Percentiles rank a stretch among this genome's conserved stretches.
These are phyloP conservation scores for Melanostoma scalare DNA, from an alignment of 2,888 invertebrate genomes.

Conservation along the genomic window DNA sequence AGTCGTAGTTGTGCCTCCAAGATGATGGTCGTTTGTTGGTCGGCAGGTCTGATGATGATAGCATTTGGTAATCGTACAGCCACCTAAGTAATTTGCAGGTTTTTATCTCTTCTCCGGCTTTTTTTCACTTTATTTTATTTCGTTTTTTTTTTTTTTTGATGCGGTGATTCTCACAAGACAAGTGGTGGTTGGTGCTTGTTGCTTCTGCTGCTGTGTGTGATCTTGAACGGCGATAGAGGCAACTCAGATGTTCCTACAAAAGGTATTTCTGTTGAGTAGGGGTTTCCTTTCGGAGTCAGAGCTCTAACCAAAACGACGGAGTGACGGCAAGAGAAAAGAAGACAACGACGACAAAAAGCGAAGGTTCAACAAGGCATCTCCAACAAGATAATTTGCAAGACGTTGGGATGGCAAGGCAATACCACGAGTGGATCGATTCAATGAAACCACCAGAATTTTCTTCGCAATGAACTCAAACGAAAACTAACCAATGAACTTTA, in stretches of 20 bases:
- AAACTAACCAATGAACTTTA: too few relatives aligned
- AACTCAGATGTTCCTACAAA: slow-evolving; percentile 20
- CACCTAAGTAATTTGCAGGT: slow-evolving; percentile 72
- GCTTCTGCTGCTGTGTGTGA: slow-evolving; percentile 67
- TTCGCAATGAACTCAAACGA: too few relatives aligned
- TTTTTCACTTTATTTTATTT: slow-evolving; percentile 9
- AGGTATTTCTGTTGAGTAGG: slow-evolving; percentile 43
- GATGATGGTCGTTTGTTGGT: slow-evolving; percentile 69
- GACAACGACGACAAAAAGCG: slow-evolving; percentile 31
- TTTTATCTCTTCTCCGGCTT: slow-evolving; percentile 43
- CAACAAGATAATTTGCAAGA: slow-evolving; percentile 71
- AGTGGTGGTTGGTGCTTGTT: slow-evolving; percentile 42
- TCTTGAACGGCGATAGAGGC: slow-evolving; percentile 59
- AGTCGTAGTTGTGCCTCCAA: slow-evolving; percentile 26
- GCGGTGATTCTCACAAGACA: slow-evolving; percentile 19
- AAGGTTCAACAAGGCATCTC: slow-evolving; percentile 69
- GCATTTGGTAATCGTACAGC: slow-evolving; percentile 72
- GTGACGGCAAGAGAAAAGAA: slow-evolving; percentile 6
- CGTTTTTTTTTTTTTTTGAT: neutral
- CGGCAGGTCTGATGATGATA: slow-evolving; percentile 72
- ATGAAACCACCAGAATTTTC: too few relatives aligned
- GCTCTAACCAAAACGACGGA: neutral
- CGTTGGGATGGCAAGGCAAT: slow-evolving; percentile 5
- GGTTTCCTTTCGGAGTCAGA: slow-evolving; percentile 8
- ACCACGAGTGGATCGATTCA: too few relatives aligned